Evolutionary conservation across 2,113 vertebrate genomes (phyloP), one percentile per base, ranked within the genome.

Genomic region (Mastomys coucha): DNA sequence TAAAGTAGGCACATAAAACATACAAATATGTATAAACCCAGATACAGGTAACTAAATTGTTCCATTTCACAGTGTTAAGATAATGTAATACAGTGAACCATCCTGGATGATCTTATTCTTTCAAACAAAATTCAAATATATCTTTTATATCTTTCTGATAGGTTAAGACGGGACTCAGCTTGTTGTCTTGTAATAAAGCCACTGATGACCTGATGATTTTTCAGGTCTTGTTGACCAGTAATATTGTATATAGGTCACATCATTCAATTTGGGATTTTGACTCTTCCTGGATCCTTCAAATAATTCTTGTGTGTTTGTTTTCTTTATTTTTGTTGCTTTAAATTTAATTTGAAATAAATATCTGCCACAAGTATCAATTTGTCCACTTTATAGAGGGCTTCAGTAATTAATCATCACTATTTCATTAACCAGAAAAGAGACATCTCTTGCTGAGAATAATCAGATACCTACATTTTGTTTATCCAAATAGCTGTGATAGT

Each of bases 1-100:
- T 92, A 96, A 96, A 91, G 8, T 73, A 95, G 58, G 70, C 88
- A 87, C 56, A 91, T 93, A 95, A 96, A 96, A 58, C 80, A 97
- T 58, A 92, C 14, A 92, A 96, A 95, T 94, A 90, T 65, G 63
- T 82, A 75, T 67, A 33, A 94, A 91, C 87, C 88, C 67, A 63
- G 89, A 84, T 86, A 67, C n/a, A 81, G 53, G 60, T 72, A 96
- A 33, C 75, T 84, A 97, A 96, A 92, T 88, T 75, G 28, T 78
- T 93, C 49, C 67, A 69, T 88, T 97, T 96, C 91, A 97, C 80
- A 70, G 51, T 93, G 42, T 70, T 92, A 95, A 91, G 87, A 93
- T 63, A 84, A 89, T 84, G 94, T 88, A 97, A 96, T 96, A 94
- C 92, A 69, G 91, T 12, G 17, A 91, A 91, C 11, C 91, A 51